Evolutionary conservation across 2,888 invertebrate species (phyloP).

Genomic region (Gerris lacustris): DNA sequence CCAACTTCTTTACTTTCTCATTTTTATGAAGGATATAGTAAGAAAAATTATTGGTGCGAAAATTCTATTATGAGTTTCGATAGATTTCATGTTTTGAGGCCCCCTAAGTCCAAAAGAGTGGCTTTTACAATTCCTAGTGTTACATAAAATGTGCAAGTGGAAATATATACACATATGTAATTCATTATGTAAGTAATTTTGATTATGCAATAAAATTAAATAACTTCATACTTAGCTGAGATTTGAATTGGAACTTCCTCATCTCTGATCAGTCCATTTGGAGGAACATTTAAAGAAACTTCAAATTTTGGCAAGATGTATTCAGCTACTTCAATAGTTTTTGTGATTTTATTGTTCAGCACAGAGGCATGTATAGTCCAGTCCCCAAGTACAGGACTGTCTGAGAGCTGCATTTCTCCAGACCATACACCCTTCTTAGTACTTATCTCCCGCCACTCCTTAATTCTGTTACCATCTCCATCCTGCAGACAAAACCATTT

Average conservation of each 20-base stretch:
- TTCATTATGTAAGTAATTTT: too few species aligned
- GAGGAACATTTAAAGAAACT: slow-evolving; percentile 67
- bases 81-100: too few species aligned
- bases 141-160: too few species aligned
- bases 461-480: slow-evolving; percentile 63
- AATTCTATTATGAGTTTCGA: too few species aligned
- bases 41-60: too few species aligned
- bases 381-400: slow-evolving; percentile 70
- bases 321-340: slow-evolving; percentile 71
- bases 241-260: slow-evolving; percentile 65
- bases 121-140: too few species aligned
- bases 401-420: slow-evolving; percentile 61
- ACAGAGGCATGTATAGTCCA: slow-evolving; percentile 68
- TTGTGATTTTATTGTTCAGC: slow-evolving; percentile 52
- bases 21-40: too few species aligned
- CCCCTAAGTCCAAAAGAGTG: too few species aligned
- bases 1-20: too few species aligned
- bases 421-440: slow-evolving; percentile 62
- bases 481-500: slow-evolving; percentile 43
- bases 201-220: too few species aligned
- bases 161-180: too few species aligned
- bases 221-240: slow-evolving; percentile 57
- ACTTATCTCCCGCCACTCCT: slow-evolving; percentile 58
- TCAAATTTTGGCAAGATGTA: slow-evolving; percentile 90
- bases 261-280: slow-evolving; percentile 69